Conservation (phyloP, 2,113 vertebrate species). For the Rafetus swinhoei region DNA sequence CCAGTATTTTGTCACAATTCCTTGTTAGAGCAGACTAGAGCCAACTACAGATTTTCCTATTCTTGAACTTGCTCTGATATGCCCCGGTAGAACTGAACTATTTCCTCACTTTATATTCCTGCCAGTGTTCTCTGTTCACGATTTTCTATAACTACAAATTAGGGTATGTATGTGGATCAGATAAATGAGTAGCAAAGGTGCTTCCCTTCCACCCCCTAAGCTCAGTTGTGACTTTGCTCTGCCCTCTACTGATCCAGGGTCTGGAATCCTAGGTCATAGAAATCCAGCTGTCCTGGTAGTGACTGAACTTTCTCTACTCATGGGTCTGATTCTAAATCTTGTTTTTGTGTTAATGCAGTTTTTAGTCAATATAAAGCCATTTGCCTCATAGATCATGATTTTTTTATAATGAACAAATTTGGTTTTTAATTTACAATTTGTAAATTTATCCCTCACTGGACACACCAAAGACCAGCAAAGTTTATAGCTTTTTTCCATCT, state of each 20-base stretch:
- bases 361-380: slow-evolving; percentile 39
- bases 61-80: not conserved
- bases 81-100: slow-evolving; percentile 22
- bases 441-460: slow-evolving; percentile 77
- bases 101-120: not conserved
- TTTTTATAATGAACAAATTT: slow-evolving; percentile 75
- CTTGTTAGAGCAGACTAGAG: slow-evolving; percentile 63
- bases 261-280: slow-evolving; percentile 1
- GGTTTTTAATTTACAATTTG: slow-evolving; percentile 76
- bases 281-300: not conserved
- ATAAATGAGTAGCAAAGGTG: not conserved
- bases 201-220: not conserved
- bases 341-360: slow-evolving; percentile 4
- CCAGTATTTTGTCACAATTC: slow-evolving; percentile 62
- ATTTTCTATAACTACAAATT: not conserved
- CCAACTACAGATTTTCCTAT: slow-evolving; percentile 46
- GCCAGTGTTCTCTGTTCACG: not conserved
- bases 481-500: slow-evolving; percentile 86
- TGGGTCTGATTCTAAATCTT: not conserved
- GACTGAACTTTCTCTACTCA: not conserved
- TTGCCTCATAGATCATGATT: slow-evolving; percentile 56
- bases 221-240: not conserved
- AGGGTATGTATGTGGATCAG: not conserved
- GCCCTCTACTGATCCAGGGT: not conserved
- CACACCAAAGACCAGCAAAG: slow-evolving; percentile 88